Conservation (phyloP, 2,888 invertebrate species). For the Tuberolachnus salignus region DNA sequence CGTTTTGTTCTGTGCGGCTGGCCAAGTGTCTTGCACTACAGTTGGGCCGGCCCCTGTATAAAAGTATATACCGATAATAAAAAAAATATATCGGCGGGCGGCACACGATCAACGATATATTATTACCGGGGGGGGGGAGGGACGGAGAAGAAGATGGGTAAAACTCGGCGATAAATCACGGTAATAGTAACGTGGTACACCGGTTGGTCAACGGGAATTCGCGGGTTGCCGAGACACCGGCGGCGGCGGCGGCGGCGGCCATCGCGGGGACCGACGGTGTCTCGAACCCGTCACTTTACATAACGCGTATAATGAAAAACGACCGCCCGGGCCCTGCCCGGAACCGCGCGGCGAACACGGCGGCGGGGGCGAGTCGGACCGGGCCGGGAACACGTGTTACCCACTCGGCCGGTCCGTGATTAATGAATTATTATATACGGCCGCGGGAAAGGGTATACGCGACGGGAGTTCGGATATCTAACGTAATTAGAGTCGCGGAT, state of each 20-base stretch:
- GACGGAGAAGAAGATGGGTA: background rate
- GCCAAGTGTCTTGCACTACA: no score
- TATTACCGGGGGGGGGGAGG: no score
- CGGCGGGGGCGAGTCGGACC: background rate
- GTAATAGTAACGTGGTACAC: no score
- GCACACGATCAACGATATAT: no score
- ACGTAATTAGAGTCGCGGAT: conserved; percentile 50
- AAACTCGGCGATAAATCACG: conserved; percentile 40
- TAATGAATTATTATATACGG: conserved; percentile 44
- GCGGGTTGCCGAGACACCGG: background rate
- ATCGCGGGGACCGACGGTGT: background rate
- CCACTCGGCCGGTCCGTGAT: conserved; percentile 52
- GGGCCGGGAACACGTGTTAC: conserved; percentile 47
- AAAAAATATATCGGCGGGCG: no score
- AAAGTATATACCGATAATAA: no score
- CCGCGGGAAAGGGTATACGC: conserved; percentile 32
- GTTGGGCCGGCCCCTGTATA: no score
- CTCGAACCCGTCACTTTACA: conserved; percentile 44
- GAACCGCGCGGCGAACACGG: background rate
- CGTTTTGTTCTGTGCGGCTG: no score
- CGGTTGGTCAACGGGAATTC: conserved; percentile 34
- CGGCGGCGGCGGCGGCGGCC: background rate
- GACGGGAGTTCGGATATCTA: conserved; percentile 55
- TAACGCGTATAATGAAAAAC: conserved; percentile 45
- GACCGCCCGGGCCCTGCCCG: background rate